These are phyloP conservation scores for Lepeophtheirus salmonis DNA, from an alignment of 1,140 invertebrate genomes.

Conservation along the genomic window DNA sequence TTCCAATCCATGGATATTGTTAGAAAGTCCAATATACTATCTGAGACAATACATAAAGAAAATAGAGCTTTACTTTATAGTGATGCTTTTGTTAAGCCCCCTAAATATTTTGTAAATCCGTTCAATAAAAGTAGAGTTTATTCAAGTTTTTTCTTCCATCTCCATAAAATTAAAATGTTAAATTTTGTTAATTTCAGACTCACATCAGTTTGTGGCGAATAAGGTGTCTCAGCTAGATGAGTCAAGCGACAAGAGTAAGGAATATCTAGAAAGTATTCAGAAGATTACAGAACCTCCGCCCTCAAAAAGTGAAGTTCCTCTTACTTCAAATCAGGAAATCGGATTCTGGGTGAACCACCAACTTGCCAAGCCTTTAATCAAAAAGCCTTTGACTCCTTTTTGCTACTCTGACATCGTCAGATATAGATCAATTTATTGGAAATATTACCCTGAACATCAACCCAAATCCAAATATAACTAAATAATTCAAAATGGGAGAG, in stretches of 20 bases:
- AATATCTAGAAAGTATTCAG: neutral
- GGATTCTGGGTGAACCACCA: neutral
- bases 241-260: neutral
- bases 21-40: neutral
- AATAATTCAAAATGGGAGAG: constrained; percentile 48
- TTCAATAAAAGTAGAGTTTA: neutral
- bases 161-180: neutral
- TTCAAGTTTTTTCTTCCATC: neutral
- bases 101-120: neutral
- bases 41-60: neutral
- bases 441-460: neutral
- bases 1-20: neutral
- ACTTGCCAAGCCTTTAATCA: neutral
- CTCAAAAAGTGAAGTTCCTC: neutral
- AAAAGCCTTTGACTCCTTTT: neutral
- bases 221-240: neutral
- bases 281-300: neutral
- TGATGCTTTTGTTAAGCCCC: neutral
- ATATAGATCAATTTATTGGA: constrained; percentile 6
- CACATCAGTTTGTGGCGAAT: neutral
- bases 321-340: constrained; percentile 4
- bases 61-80: neutral
- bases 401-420: neutral
- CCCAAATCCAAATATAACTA: neutral
- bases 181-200: neutral